A percentile compares a stretch with the other conserved stretches of the same genome.
These are phyloP conservation scores for Melanostigma gelatinosum DNA, from an alignment of 2,113 vertebrate species.

Conservation along the genomic window DNA sequence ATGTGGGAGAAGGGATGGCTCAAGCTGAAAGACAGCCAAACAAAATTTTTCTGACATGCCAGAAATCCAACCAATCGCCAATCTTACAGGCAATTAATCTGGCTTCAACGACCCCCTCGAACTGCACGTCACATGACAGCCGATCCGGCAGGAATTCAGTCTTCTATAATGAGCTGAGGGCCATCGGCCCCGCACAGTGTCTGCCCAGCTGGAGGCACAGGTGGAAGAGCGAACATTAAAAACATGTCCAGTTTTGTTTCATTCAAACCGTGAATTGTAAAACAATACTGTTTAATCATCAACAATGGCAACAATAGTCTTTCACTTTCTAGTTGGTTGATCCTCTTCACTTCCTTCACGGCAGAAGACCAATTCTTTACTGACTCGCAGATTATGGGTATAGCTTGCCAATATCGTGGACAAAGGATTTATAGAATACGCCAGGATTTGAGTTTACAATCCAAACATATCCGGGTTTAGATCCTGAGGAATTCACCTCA, in stretches of 20 bases:
- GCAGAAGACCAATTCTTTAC: constrained; percentile 34
- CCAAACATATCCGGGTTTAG: constrained; percentile 38
- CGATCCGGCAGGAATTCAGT: background rate
- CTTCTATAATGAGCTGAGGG: background rate
- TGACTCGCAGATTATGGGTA: constrained; percentile 5
- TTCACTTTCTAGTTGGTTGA: constrained; percentile 30
- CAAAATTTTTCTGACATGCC: background rate
- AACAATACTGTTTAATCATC: constrained; percentile 32
- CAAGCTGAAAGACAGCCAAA: background rate
- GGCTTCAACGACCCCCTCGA: background rate
- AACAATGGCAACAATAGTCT: constrained; percentile 5
- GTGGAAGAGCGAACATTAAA: constrained; percentile 36
- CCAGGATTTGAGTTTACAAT: constrained; percentile 31
- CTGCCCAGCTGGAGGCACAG: background rate
- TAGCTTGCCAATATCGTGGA: constrained; percentile 13
- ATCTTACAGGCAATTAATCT: background rate
- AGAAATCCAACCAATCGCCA: background rate
- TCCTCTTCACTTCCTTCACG: constrained; percentile 37
- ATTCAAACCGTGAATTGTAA: constrained; percentile 71
- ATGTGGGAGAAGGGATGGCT: background rate
- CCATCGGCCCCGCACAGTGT: background rate
- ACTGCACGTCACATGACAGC: background rate
- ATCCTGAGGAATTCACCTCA: constrained; percentile 1
- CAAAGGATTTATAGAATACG: constrained; percentile 17
- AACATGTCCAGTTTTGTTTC: constrained; percentile 68